Conservation (phyloP, 2,113 vertebrate genomes). For the Menura novaehollandiae region DNA sequence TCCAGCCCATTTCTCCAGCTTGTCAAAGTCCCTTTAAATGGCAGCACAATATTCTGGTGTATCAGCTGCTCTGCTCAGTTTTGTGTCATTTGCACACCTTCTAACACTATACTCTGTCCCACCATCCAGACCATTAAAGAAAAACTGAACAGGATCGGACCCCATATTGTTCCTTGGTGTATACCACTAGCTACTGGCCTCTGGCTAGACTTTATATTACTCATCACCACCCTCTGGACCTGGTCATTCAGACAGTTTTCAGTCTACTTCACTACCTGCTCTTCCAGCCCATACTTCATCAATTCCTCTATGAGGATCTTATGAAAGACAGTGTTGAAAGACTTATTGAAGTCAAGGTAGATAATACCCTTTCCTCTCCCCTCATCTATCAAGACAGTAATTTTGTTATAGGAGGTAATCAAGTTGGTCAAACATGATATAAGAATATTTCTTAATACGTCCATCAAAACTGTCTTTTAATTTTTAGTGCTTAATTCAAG, state of each 20-base stretch:
- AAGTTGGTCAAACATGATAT: neutral
- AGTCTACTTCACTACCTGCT: neutral
- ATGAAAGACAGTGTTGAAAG: neutral
- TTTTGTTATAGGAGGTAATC: neutral
- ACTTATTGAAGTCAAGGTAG: neutral
- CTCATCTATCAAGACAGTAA: neutral
- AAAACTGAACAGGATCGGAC: neutral
- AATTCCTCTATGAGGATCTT: neutral
- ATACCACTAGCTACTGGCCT: neutral
- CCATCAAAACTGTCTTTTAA: neutral
- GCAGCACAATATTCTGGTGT: neutral
- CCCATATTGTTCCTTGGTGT: accelerated
- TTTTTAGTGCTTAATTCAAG: neutral
- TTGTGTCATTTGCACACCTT: neutral
- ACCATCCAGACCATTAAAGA: neutral
- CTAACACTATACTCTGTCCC: neutral
- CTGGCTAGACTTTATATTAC: neutral
- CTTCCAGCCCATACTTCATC: neutral
- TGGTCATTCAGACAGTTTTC: neutral
- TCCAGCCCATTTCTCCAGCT: neutral
- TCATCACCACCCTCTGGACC: neutral
- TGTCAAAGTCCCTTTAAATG: neutral
- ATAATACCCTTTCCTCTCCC: neutral
- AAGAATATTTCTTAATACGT: neutral
- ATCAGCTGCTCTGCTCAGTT: neutral